Percentiles rank a stretch among this genome's conserved stretches.
phyloP scores from a whole-genome alignment of 2,888 invertebrate genomes.

The Clusia tigrina region DNA sequence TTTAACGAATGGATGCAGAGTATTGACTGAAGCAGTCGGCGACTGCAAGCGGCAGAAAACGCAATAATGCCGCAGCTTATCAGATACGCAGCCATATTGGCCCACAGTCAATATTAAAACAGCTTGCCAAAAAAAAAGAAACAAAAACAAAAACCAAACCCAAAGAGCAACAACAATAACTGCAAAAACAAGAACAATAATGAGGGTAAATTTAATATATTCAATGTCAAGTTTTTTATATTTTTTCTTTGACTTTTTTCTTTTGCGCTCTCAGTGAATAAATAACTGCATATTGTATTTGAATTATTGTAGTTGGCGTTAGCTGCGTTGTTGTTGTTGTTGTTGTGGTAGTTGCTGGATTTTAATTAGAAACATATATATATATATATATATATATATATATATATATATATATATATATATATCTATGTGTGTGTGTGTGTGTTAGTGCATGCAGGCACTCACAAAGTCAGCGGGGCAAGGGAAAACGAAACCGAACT shows the following conservation, averaged over 20 bases:
- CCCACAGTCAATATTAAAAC: conserved; percentile 26
- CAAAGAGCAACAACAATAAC: conserved; percentile 15
- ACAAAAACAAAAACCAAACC: conserved; percentile 26
- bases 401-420: neutral
- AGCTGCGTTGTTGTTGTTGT: neutral
- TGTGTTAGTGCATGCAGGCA: too few species aligned
- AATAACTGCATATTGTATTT: neutral
- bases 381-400: neutral
- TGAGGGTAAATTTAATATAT: conserved; percentile 23
- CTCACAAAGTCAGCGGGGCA: too few species aligned
- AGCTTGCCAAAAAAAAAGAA: conserved; percentile 17
- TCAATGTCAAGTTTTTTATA: conserved; percentile 25
- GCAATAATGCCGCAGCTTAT: conserved; percentile 29
- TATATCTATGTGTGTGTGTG: too few species aligned
- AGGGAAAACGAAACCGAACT: too few species aligned
- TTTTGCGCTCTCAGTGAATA: neutral
- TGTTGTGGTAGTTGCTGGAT: too few species aligned
- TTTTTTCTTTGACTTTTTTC: conserved; percentile 5
- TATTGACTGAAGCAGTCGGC: conserved; percentile 28
- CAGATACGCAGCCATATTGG: neutral
- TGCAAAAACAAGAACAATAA: conserved; percentile 33
- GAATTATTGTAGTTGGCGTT: neutral
- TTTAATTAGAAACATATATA: too few species aligned
- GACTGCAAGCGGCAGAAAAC: conserved; percentile 49
- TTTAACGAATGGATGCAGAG: conserved; percentile 18